Conservation (phyloP, 2,113 vertebrate species). For the Perognathus longimembris region DNA sequence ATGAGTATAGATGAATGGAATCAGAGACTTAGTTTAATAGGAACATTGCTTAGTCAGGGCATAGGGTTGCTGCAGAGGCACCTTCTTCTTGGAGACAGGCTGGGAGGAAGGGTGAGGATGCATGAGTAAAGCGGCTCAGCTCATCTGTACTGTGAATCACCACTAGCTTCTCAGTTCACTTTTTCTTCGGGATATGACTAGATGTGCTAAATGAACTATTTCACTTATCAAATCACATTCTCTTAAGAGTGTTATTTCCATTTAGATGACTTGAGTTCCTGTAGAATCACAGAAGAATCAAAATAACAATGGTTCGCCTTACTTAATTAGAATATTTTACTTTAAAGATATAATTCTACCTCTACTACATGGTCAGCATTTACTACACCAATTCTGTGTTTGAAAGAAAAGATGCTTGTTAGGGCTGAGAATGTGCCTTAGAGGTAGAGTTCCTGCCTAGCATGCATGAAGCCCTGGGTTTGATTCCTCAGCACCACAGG, state of each 20-base stretch:
- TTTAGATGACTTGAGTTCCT: neutral
- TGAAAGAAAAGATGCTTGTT: neutral
- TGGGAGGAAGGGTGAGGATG: neutral
- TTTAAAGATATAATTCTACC: neutral
- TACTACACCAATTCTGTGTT: constrained; percentile 2
- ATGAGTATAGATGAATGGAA: neutral
- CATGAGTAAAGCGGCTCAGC: too few species aligned
- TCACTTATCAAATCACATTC: neutral
- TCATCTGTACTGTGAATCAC: neutral
- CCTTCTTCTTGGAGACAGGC: neutral
- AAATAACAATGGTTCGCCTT: constrained; percentile 32
- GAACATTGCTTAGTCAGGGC: neutral
- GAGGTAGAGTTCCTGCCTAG: too few species aligned
- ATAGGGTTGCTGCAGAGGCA: neutral
- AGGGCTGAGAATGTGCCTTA: too few species aligned
- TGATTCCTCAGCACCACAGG: too few species aligned
- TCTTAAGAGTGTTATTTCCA: neutral
- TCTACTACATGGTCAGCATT: neutral
- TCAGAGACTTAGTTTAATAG: too few species aligned
- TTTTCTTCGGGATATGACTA: neutral
- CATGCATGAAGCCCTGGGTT: too few species aligned
- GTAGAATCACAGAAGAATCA: neutral
- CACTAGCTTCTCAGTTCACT: neutral
- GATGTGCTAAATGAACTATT: neutral
- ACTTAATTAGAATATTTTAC: constrained; percentile 45